Evolutionary conservation across 2,888 invertebrate species (phyloP).

Genomic region (Diogma glabrata): DNA sequence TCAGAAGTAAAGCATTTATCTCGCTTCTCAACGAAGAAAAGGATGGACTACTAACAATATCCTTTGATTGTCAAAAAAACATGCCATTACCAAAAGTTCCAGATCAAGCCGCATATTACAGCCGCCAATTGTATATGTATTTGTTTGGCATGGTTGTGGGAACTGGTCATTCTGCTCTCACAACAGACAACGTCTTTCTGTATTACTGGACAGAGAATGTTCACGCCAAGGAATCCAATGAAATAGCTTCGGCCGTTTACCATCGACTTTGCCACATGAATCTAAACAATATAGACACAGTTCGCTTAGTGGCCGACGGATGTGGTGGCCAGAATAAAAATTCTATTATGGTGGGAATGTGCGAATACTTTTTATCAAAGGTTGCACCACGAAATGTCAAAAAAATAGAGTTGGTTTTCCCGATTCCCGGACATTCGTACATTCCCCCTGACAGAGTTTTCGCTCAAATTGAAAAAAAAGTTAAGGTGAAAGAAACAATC

Average conservation of each 20-base stretch:
- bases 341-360: neutral
- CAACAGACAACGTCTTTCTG: neutral
- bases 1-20: neutral
- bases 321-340: neutral
- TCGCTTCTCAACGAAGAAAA: neutral
- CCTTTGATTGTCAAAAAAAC: conserved; percentile 1
- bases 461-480: no score
- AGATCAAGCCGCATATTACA: neutral
- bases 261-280: neutral
- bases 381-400: neutral
- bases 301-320: neutral
- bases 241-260: neutral
- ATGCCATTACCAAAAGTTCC: neutral
- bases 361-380: neutral
- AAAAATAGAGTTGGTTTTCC: neutral
- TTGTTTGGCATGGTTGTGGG: neutral
- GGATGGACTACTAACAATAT: neutral
- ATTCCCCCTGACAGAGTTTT: no score
- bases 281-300: neutral
- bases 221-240: neutral
- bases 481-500: no score
- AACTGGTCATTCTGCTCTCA: neutral
- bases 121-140: neutral
- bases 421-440: neutral
- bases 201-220: neutral